A percentile compares a stretch with the other conserved stretches of the same genome.
Evolutionary conservation across 2,113 vertebrate genomes (phyloP).

Genomic region (Echinops telfairi): DNA sequence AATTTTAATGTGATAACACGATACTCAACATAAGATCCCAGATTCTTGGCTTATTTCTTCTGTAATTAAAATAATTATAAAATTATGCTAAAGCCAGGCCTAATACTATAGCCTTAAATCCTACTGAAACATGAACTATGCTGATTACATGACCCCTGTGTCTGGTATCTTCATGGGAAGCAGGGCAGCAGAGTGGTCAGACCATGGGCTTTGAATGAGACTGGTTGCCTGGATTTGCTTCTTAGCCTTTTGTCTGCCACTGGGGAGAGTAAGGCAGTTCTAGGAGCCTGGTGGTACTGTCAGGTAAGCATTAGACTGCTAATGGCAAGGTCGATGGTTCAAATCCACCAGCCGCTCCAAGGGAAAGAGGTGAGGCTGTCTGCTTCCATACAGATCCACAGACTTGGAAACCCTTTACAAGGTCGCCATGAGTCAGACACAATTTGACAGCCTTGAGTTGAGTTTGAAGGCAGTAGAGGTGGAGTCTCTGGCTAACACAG

Average conservation of each 20-base stretch:
- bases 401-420: no score
- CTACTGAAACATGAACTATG: neutral
- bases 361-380: no score
- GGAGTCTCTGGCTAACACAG: neutral
- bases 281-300: no score
- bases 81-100: slow-evolving; percentile 1
- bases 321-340: no score
- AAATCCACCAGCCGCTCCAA: no score
- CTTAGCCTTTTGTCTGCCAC: neutral
- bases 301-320: no score
- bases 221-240: neutral
- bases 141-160: no score
- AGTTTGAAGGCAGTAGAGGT: neutral
- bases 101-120: neutral
- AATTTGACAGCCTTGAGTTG: no score
- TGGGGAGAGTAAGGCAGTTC: neutral
- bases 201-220: neutral
- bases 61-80: neutral
- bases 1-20: neutral
- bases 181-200: neutral
- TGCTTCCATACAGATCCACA: no score
- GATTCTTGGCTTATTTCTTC: slow-evolving; percentile 12
- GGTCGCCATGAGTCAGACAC: no score
- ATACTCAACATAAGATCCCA: neutral
- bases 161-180: neutral